Conservation (phyloP, 2,888 invertebrate genomes). For the Trachelus stipa region DNA sequence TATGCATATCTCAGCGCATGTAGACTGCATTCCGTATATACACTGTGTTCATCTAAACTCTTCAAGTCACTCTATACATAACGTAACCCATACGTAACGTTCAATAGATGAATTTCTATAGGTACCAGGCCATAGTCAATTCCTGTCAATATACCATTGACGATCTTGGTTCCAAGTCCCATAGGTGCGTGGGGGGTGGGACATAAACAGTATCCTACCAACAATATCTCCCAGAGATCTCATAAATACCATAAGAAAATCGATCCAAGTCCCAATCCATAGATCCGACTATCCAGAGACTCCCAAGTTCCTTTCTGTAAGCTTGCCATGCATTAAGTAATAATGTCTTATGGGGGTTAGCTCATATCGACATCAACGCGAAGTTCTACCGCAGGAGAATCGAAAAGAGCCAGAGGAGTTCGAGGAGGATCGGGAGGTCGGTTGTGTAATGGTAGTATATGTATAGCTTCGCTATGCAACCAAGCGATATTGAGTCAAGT, state of each 20-base stretch:
- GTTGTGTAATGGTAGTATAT: neutral
- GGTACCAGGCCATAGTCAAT: neutral
- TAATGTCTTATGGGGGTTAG: too few species aligned
- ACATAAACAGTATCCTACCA: neutral
- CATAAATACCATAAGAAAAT: neutral
- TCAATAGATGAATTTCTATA: neutral
- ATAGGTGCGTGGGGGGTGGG: neutral
- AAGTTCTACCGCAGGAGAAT: neutral
- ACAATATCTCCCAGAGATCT: neutral
- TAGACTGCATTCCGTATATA: neutral
- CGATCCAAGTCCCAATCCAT: neutral
- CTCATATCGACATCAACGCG: too few species aligned
- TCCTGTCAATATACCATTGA: neutral
- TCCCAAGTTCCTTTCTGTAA: neutral
- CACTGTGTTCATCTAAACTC: neutral
- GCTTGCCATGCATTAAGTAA: too few species aligned
- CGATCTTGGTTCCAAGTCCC: neutral
- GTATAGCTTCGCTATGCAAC: constrained; percentile 26
- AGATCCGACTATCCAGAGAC: neutral
- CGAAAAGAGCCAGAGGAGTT: neutral
- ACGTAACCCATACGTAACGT: neutral
- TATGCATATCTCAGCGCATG: neutral
- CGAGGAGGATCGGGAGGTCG: neutral
- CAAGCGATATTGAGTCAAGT: constrained; percentile 55
- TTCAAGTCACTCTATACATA: neutral